phyloP scores from a whole-genome alignment of 2,113 vertebrate species.

The Micromys minutus region DNA sequence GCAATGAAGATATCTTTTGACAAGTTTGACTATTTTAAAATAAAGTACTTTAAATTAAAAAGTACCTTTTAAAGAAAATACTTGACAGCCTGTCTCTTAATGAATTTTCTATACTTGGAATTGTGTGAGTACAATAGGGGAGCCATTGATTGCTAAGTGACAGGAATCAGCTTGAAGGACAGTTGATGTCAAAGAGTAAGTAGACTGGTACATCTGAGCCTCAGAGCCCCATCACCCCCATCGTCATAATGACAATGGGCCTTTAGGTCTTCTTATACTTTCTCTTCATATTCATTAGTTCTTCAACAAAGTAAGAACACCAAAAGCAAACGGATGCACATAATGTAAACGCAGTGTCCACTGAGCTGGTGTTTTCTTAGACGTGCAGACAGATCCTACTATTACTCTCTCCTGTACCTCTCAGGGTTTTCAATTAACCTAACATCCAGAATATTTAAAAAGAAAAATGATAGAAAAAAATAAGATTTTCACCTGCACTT shows the following conservation, averaged over 20 bases:
- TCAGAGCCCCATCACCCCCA: neutral
- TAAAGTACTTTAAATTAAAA: slow-evolving; percentile 51
- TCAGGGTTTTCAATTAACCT: slow-evolving; percentile 54
- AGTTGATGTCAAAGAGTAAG: neutral
- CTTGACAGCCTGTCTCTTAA: neutral
- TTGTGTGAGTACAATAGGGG: neutral
- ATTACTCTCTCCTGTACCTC: neutral
- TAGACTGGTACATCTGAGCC: fast-evolving
- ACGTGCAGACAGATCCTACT: fast-evolving
- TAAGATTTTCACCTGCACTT: slow-evolving; percentile 85
- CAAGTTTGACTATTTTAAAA: slow-evolving; percentile 38
- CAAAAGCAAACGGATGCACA: neutral
- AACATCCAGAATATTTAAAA: slow-evolving; percentile 74
- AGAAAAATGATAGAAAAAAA: slow-evolving; percentile 77
- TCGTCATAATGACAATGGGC: neutral
- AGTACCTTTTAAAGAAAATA: slow-evolving; percentile 30
- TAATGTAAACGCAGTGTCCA: neutral
- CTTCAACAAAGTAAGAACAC: slow-evolving; percentile 23
- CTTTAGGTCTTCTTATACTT: neutral
- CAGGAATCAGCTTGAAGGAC: neutral
- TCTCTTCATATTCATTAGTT: slow-evolving; percentile 20
- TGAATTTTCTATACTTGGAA: neutral
- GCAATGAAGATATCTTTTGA: slow-evolving; percentile 34
- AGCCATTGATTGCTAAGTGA: neutral
- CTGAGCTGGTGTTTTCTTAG: slow-evolving; percentile 31